Percentiles rank a stretch among this genome's conserved stretches.
phyloP scores from a whole-genome alignment of 2,113 vertebrate species.

The Dendropsophus ebraccatus region DNA sequence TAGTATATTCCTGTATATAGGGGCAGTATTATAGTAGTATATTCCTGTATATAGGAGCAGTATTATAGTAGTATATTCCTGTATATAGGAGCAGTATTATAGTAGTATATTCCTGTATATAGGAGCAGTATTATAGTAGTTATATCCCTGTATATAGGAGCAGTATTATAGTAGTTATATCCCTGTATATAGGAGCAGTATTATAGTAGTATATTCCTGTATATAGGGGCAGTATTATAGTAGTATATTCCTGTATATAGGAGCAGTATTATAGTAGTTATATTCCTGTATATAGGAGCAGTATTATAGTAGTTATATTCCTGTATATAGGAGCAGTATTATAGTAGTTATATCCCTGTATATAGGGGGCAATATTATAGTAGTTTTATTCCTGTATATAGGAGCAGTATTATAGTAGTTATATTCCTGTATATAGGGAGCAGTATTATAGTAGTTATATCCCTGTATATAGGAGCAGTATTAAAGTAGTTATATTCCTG shows the following conservation, averaged over 20 bases:
- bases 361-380: background rate
- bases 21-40: slow-evolving; percentile 11
- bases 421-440: slow-evolving; percentile 4
- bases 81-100: slow-evolving; percentile 8
- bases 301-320: slow-evolving; percentile 19
- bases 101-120: slow-evolving; percentile 5
- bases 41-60: background rate
- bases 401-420: slow-evolving; percentile 12
- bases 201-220: slow-evolving; percentile 15
- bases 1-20: background rate
- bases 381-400: slow-evolving; percentile 10
- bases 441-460: slow-evolving; percentile 19
- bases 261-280: slow-evolving; percentile 14
- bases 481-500: slow-evolving; percentile 18
- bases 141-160: slow-evolving; percentile 4
- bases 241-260: slow-evolving; percentile 12
- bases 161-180: slow-evolving; percentile 6
- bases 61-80: slow-evolving; percentile 23
- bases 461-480: background rate
- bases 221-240: slow-evolving; percentile 10
- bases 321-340: background rate
- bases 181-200: background rate
- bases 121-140: slow-evolving; percentile 8
- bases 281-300: slow-evolving; percentile 1
- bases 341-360: slow-evolving; percentile 4